Conservation (phyloP, 2,888 invertebrate genomes). For the Bellardia bayeri region DNA sequence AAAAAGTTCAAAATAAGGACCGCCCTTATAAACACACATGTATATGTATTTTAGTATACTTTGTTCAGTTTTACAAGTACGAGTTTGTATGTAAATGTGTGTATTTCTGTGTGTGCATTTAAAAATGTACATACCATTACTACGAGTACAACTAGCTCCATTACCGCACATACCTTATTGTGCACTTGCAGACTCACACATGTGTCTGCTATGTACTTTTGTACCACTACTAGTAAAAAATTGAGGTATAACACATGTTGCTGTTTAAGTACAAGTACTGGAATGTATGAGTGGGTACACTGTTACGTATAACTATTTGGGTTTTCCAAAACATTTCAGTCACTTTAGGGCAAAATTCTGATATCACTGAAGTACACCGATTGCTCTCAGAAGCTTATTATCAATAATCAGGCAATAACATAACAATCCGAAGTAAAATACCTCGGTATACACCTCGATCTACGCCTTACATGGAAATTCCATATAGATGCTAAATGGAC, state of each 20-base stretch:
- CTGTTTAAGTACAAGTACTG: slow-evolving; percentile 18
- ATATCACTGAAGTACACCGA: no score
- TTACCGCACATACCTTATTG: slow-evolving; percentile 11
- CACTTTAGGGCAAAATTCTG: no score
- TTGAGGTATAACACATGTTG: slow-evolving; percentile 48
- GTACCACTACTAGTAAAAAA: slow-evolving; percentile 10
- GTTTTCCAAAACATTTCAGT: no score
- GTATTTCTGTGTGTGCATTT: slow-evolving; percentile 9
- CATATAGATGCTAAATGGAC: no score
- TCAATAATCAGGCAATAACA: no score
- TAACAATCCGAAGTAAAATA: no score
- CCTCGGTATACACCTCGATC: no score
- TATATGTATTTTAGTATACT: not conserved
- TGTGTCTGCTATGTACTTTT: slow-evolving; percentile 17
- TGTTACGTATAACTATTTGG: not conserved
- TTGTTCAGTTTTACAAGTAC: not conserved
- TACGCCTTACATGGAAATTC: no score
- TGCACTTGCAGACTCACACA: slow-evolving; percentile 1
- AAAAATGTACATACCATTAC: slow-evolving; percentile 31
- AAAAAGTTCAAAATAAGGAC: no score
- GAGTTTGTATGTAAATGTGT: not conserved
- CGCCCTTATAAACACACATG: not conserved
- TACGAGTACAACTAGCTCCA: slow-evolving; percentile 12
- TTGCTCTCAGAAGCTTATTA: no score
- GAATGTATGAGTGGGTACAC: not conserved